phyloP scores from a whole-genome alignment of 2,888 invertebrate genomes.

The Athalia cordata region DNA sequence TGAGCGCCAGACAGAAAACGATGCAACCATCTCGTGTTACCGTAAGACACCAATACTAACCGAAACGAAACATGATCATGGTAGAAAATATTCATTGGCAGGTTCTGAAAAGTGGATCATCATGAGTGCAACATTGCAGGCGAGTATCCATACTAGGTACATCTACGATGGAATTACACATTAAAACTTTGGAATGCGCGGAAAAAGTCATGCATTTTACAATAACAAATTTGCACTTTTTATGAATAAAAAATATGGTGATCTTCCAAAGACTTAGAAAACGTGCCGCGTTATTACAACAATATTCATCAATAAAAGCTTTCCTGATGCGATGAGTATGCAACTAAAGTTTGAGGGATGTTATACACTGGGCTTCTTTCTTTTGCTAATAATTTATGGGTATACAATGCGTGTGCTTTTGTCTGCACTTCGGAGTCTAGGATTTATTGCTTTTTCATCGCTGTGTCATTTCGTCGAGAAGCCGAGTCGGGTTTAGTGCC shows the following conservation, averaged over 20 bases:
- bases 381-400: slow-evolving; percentile 21
- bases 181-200: too few species aligned
- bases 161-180: too few species aligned
- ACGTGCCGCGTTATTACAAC: too few species aligned
- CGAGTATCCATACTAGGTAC: slow-evolving; percentile 24
- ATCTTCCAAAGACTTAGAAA: too few species aligned
- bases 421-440: slow-evolving; percentile 27
- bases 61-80: slow-evolving; percentile 7
- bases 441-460: slow-evolving; percentile 40
- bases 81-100: slow-evolving; percentile 32
- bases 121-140: not conserved
- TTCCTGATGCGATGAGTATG: too few species aligned
- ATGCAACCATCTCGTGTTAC: slow-evolving; percentile 10
- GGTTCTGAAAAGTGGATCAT: slow-evolving; percentile 4
- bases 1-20: slow-evolving; percentile 28
- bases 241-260: too few species aligned
- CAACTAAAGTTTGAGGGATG: not conserved
- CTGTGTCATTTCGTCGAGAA: slow-evolving; percentile 27
- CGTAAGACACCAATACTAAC: slow-evolving; percentile 15
- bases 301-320: too few species aligned
- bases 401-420: slow-evolving; percentile 19
- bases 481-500: slow-evolving; percentile 30
- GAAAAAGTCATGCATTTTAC: too few species aligned
- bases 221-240: too few species aligned
- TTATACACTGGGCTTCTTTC: not conserved